These are phyloP conservation scores for Esperia sulphurella DNA, from an alignment of 2,888 invertebrate genomes.

Conservation along the genomic window DNA sequence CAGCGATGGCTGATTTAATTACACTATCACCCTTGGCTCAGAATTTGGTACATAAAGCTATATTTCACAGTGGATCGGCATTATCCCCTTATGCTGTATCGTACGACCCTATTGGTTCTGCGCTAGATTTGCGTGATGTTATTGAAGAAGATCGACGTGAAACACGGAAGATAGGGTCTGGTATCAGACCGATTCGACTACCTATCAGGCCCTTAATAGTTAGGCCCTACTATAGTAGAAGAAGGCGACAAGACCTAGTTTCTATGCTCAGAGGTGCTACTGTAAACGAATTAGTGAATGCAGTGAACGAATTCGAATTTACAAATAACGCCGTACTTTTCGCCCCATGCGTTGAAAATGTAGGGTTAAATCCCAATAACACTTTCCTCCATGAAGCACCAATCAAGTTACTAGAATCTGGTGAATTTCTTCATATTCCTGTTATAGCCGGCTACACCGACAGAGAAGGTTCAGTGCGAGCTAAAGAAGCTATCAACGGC, in stretches of 20 bases:
- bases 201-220: too few relatives aligned
- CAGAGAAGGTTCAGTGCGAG: constrained; percentile 59
- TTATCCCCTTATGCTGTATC: constrained; percentile 64
- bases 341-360: constrained; percentile 62
- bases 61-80: constrained; percentile 60
- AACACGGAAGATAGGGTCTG: too few relatives aligned
- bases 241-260: too few relatives aligned
- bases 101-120: constrained; percentile 54
- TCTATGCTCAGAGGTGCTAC: constrained; percentile 30
- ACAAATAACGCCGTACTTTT: constrained; percentile 57
- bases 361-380: constrained; percentile 29
- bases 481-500: constrained; percentile 36
- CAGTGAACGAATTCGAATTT: constrained; percentile 41
- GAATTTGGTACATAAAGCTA: constrained; percentile 54
- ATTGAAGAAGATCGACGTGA: too few relatives aligned
- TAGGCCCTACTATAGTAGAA: too few relatives aligned
- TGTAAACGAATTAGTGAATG: constrained; percentile 30
- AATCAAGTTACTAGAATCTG: constrained; percentile 42
- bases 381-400: constrained; percentile 52
- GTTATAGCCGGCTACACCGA: constrained; percentile 54
- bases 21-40: constrained; percentile 47
- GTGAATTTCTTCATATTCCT: constrained; percentile 53
- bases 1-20: constrained; percentile 72
- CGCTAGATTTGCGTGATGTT: constrained; percentile 14
- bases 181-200: too few relatives aligned